phyloP scores from a whole-genome alignment of 1,140 invertebrate species.

The Myzus persicae region DNA sequence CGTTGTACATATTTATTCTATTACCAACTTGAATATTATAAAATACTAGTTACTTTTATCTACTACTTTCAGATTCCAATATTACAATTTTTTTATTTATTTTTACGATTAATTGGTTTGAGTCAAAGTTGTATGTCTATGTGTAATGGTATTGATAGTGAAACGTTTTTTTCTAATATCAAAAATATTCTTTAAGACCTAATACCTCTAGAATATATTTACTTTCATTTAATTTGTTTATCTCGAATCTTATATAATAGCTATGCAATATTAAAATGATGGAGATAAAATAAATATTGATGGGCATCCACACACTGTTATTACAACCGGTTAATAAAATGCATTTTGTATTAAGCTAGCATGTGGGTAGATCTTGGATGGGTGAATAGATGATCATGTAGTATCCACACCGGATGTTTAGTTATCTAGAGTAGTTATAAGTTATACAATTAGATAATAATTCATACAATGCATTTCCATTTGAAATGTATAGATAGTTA shows the following conservation, averaged over 20 bases:
- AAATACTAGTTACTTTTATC: not conserved
- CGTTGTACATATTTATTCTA: not conserved
- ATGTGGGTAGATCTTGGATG: not conserved
- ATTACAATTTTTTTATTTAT: not conserved
- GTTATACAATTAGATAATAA: not conserved
- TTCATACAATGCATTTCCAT: not conserved
- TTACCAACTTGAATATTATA: not conserved
- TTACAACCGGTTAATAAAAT: not conserved
- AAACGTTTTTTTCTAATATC: not conserved
- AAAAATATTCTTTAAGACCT: not conserved
- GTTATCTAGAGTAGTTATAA: not conserved
- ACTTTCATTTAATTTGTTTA: constrained; percentile 10
- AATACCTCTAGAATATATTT: not conserved
- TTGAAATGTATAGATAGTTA: not conserved
- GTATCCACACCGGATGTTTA: not conserved
- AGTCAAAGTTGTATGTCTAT: not conserved
- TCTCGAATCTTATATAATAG: not conserved
- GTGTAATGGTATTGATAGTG: not conserved
- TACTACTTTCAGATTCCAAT: not conserved
- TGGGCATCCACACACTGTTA: not conserved
- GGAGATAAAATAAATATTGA: not conserved
- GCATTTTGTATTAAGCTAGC: not conserved
- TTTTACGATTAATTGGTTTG: not conserved
- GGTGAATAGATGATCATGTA: not conserved
- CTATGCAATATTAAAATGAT: not conserved